Conservation (phyloP, 2,113 vertebrate species). For the Acanthisitta chloris region DNA sequence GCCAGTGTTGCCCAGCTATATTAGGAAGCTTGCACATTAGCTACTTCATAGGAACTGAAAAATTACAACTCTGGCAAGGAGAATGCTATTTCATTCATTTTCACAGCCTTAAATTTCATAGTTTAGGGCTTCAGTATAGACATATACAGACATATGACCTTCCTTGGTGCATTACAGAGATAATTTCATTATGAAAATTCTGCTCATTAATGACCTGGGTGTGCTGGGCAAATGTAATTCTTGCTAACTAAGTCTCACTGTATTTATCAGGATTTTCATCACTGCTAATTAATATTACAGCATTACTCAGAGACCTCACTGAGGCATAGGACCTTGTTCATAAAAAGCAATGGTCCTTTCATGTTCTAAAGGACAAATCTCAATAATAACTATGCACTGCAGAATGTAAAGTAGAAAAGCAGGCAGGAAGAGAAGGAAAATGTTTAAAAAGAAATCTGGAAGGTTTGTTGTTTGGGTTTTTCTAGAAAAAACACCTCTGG, state of each 20-base stretch:
- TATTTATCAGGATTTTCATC: not conserved
- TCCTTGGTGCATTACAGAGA: not conserved
- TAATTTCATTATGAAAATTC: not conserved
- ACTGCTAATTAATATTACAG: not conserved
- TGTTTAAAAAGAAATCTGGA: not conserved
- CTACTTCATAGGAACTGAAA: not conserved
- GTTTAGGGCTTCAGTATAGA: not conserved
- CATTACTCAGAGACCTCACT: not conserved
- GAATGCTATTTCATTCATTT: not conserved
- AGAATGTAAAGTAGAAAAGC: not conserved
- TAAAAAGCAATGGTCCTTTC: not conserved
- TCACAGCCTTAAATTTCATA: not conserved
- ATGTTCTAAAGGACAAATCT: not conserved
- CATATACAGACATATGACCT: not conserved
- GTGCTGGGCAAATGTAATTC: not conserved
- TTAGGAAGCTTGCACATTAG: not conserved
- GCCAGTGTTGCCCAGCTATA: constrained; percentile 85
- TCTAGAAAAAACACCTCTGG: not conserved
- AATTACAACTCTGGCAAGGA: not conserved
- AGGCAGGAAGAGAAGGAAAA: not conserved
- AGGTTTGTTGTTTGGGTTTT: not conserved
- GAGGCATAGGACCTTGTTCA: not conserved
- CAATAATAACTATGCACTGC: not conserved
- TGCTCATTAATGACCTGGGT: not conserved
- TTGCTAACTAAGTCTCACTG: not conserved